phyloP scores from a whole-genome alignment of 53 echinoderm and acorn worm genomes.

The Glandiceps talaboti region DNA sequence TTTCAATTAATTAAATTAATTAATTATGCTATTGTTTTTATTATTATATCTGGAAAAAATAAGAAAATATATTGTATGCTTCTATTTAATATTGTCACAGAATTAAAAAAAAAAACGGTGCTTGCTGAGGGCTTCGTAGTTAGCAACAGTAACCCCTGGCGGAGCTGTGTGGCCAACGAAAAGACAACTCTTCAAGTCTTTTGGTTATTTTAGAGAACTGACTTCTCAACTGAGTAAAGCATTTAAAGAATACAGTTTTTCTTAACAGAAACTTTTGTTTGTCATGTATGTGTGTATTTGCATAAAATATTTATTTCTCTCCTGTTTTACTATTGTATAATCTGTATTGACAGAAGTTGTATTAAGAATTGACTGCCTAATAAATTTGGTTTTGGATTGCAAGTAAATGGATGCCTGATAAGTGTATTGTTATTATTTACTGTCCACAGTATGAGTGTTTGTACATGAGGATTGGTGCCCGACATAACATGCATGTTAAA shows the following conservation, averaged over 20 bases:
- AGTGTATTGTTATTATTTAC: too few species aligned
- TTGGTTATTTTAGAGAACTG: neutral
- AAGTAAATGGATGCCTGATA: too few species aligned
- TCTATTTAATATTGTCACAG: neutral
- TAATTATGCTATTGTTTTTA: neutral
- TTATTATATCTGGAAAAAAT: neutral
- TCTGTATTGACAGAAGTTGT: neutral
- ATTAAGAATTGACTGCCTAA: neutral
- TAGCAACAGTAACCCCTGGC: neutral
- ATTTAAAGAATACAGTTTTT: neutral
- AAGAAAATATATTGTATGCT: neutral
- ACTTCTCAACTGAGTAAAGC: too few species aligned
- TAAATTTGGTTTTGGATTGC: neutral
- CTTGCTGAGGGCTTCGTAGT: neutral
- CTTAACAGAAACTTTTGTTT: neutral
- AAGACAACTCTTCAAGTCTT: neutral
- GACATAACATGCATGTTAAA: too few species aligned
- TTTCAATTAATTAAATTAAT: neutral
- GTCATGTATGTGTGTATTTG: neutral
- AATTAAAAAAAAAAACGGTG: neutral
- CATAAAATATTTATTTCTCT: neutral
- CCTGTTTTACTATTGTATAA: neutral
- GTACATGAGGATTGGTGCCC: too few species aligned
- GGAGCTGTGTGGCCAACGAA: too few species aligned
- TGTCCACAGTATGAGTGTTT: too few species aligned